A percentile compares a stretch with the other conserved stretches of the same genome.
Conservation (phyloP, 2,888 invertebrate genomes). For the Micropterix aruncella region DNA sequence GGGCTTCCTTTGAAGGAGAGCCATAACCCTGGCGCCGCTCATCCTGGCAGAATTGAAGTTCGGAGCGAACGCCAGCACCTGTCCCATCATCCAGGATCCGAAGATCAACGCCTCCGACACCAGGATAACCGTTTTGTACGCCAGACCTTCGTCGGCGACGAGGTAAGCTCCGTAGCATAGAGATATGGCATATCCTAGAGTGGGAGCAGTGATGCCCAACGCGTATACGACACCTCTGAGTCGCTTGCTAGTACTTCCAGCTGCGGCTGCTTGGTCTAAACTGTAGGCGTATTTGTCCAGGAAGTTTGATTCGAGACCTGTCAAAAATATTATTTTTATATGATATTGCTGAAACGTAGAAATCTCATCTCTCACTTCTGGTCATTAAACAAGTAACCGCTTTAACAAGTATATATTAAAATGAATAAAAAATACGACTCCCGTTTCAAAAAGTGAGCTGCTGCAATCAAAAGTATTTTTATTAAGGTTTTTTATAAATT, state of each 20-base stretch:
- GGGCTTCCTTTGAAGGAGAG: constrained; percentile 40
- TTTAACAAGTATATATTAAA: too few species aligned
- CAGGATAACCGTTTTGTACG: constrained; percentile 54
- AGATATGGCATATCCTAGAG: constrained; percentile 55
- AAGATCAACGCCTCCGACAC: constrained; percentile 65
- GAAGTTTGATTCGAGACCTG: constrained; percentile 38
- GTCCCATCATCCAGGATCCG: constrained; percentile 68
- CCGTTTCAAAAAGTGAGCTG: too few species aligned
- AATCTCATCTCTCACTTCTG: too few species aligned
- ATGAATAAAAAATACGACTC: too few species aligned
- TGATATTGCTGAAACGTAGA: too few species aligned
- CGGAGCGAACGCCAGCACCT: constrained; percentile 63
- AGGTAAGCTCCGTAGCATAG: constrained; percentile 58
- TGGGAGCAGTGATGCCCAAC: constrained; percentile 52
- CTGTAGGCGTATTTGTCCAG: constrained; percentile 32
- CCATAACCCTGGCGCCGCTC: constrained; percentile 50
- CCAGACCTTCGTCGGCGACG: constrained; percentile 43
- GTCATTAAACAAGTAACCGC: too few species aligned
- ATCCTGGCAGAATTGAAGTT: constrained; percentile 57
- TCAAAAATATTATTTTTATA: constrained; percentile 8
- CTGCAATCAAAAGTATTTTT: too few species aligned
- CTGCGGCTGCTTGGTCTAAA: constrained; percentile 24
- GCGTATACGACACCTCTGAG: constrained; percentile 55
- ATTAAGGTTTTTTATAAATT: too few species aligned
- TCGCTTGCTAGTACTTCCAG: constrained; percentile 28